Percentiles rank a stretch among this genome's conserved stretches.
These are phyloP conservation scores for Asteroscopus sphinx DNA, from an alignment of 2,888 invertebrate species.

Conservation along the genomic window DNA sequence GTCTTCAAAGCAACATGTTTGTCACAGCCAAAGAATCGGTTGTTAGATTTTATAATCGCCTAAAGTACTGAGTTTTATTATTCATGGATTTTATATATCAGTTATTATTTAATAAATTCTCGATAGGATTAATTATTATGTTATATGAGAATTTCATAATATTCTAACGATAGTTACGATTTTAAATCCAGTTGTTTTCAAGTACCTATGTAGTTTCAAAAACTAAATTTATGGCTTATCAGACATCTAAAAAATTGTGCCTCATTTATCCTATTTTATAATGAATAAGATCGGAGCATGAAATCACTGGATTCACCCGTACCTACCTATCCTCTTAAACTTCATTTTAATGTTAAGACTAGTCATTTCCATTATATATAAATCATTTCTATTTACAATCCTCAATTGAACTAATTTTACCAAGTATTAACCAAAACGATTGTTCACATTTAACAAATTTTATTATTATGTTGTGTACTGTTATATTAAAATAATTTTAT, in stretches of 20 bases:
- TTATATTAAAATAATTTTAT: constrained; percentile 79
- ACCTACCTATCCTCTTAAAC: constrained; percentile 47
- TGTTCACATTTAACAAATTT: constrained; percentile 88
- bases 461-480: constrained; percentile 85
- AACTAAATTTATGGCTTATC: constrained; percentile 55
- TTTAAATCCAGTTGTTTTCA: constrained; percentile 59
- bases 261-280: constrained; percentile 50
- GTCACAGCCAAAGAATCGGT: constrained; percentile 73
- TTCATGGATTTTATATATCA: constrained; percentile 52
- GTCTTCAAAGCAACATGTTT: constrained; percentile 43
- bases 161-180: constrained; percentile 59
- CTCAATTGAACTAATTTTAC: constrained; percentile 69
- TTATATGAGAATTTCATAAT: constrained; percentile 48
- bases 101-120: constrained; percentile 47
- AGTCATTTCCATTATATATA: constrained; percentile 67
- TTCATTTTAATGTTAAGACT: constrained; percentile 58
- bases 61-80: constrained; percentile 56
- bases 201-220: constrained; percentile 59
- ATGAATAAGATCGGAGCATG: constrained; percentile 15
- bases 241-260: constrained; percentile 64
- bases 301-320: constrained; percentile 39
- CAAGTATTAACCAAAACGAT: constrained; percentile 86
- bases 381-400: constrained; percentile 64
- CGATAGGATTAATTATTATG: constrained; percentile 39
- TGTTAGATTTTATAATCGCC: constrained; percentile 61